Evolutionary conservation across 2,113 vertebrate species (phyloP).

Genomic region (Leucoraja erinaceus): DNA sequence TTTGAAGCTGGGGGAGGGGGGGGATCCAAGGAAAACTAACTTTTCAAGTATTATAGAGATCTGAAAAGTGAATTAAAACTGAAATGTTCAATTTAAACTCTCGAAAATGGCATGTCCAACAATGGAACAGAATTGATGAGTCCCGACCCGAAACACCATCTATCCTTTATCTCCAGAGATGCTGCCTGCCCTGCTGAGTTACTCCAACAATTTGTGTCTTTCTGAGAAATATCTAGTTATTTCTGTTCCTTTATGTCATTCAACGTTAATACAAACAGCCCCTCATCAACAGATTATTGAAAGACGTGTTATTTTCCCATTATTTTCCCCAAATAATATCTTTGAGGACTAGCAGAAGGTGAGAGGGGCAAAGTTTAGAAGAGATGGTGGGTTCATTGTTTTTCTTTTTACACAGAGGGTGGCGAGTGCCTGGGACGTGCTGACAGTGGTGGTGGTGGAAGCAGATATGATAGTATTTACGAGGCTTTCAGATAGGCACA

Average conservation of each 20-base stretch:
- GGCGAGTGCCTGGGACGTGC: too few species aligned
- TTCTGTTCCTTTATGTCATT: background rate
- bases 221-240: background rate
- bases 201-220: too few species aligned
- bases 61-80: background rate
- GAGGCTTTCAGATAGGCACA: too few species aligned
- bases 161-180: too few species aligned
- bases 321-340: background rate
- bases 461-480: too few species aligned
- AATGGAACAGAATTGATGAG: background rate
- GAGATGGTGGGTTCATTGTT: too few species aligned
- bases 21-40: background rate
- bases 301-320: background rate
- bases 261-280: background rate
- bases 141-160: too few species aligned
- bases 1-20: background rate
- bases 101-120: background rate
- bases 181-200: too few species aligned
- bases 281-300: background rate
- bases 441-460: too few species aligned
- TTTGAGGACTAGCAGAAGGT: background rate
- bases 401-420: too few species aligned
- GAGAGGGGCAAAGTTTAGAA: too few species aligned
- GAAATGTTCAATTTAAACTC: background rate
- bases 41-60: too few species aligned